A percentile compares a stretch with the other conserved stretches of the same genome.
Evolutionary conservation across 2,113 vertebrate species (phyloP).

Genomic region (Alethe diademata): DNA sequence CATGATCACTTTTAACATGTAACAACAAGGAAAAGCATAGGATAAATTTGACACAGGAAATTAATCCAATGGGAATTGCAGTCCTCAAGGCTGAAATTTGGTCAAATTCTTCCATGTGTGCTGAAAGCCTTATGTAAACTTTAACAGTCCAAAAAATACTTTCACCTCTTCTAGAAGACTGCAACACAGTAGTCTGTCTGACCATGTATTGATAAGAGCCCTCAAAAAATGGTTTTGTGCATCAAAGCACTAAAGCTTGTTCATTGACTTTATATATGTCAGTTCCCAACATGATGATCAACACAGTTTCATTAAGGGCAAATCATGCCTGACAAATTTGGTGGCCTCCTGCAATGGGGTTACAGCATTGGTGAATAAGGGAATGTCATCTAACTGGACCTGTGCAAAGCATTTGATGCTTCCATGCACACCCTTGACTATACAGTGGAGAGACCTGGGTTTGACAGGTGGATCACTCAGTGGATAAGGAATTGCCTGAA

Average conservation of each 20-base stretch:
- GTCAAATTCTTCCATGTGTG: not conserved
- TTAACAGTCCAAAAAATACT: not conserved
- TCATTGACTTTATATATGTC: not conserved
- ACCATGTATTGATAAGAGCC: not conserved
- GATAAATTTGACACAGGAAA: not conserved
- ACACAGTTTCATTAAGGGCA: not conserved
- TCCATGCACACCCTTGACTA: not conserved
- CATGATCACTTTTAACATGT: not conserved
- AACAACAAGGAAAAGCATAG: not conserved
- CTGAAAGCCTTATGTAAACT: not conserved
- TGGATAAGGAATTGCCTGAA: not conserved
- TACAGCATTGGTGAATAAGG: not conserved
- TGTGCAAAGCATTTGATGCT: not conserved
- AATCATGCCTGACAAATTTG: not conserved
- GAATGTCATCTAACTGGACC: not conserved
- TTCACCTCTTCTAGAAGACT: not conserved
- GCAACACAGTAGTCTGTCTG: not conserved
- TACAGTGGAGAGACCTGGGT: not conserved
- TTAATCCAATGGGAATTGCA: not conserved
- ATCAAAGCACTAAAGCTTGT: not conserved
- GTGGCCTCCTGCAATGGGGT: fast-evolving
- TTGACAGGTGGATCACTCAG: not conserved
- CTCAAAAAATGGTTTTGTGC: not conserved
- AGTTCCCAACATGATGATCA: not conserved
- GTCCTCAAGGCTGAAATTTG: not conserved